Percentiles rank a stretch among this genome's conserved stretches.
phyloP scores from a whole-genome alignment of 2,113 vertebrate genomes.

The Xiphophorus hellerii region DNA sequence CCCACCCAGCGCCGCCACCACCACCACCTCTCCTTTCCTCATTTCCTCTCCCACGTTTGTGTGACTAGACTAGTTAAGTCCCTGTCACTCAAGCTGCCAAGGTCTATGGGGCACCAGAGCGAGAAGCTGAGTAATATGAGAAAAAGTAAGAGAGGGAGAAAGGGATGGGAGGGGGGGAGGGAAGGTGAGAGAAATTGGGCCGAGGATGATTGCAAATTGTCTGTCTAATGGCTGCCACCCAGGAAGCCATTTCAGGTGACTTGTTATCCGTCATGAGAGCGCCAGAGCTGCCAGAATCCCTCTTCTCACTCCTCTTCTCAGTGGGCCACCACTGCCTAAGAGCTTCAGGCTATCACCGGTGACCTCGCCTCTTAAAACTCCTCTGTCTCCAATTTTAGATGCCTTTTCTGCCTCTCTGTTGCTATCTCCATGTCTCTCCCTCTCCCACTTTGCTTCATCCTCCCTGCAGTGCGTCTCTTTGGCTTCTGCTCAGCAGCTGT shows the following conservation, averaged over 20 bases:
- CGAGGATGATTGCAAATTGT: conserved; percentile 73
- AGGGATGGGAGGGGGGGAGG: conserved; percentile 35
- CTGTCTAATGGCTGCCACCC: conserved; percentile 63
- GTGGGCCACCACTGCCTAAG: conserved; percentile 69
- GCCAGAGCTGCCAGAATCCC: conserved; percentile 73
- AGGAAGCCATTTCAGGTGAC: conserved; percentile 78
- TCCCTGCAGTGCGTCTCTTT: conserved; percentile 70
- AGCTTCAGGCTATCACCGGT: conserved; percentile 79
- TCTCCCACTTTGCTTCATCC: conserved; percentile 55
- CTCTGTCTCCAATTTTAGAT: conserved; percentile 67
- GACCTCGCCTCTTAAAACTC: conserved; percentile 77
- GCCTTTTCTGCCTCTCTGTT: conserved; percentile 38
- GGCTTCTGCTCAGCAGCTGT: conserved; percentile 85
- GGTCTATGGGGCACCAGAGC: conserved; percentile 72
- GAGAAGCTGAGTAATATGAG: conserved; percentile 74
- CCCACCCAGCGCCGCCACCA: conserved; percentile 6
- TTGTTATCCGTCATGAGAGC: conserved; percentile 76
- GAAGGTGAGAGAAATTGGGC: conserved; percentile 73
- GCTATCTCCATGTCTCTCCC: conserved; percentile 52
- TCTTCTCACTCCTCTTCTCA: conserved; percentile 73
- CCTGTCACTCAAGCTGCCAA: conserved; percentile 77
- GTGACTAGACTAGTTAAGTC: conserved; percentile 79
- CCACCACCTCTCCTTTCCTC: conserved; percentile 57
- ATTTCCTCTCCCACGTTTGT: conserved; percentile 75
- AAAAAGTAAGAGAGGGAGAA: conserved; percentile 65